Evolutionary conservation across 1,140 invertebrate species (phyloP), one percentile per base, ranked within the genome.

Genomic region (Mya arenaria): DNA sequence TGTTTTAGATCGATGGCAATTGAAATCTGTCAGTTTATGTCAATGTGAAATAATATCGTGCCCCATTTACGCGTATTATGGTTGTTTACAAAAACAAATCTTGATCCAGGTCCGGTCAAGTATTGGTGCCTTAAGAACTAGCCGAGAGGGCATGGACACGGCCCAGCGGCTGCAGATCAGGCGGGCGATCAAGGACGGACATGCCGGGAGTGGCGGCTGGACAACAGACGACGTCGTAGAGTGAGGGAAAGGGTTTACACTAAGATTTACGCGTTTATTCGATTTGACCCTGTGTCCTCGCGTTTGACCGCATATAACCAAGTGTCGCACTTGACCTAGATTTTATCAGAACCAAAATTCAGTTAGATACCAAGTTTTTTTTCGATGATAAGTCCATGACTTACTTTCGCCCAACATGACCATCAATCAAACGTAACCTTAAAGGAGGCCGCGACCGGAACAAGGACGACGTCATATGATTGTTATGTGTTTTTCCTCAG

Each of bases 61-160:
- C n/a, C n/a, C n/a, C 44, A 13, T n/a, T n/a, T n/a, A n/a, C n/a
- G n/a, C n/a, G n/a, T n/a, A n/a, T n/a, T 71, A 34, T 28, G 37
- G 15, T n/a, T 28, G 32, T 71, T 25, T 10, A 52, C 37, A 52
- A 30, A 5, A 34, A n/a, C 37, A 34, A 4, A 4, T 52, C 39
- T 71, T 71, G 48, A 4, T 41, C 15, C 15, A 74, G 71, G 19
- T 74, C 8, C 6, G 30, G 52, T 15, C 28, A 19, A 41, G 52
- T 60, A 34, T 74, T 15, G 34, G 19, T 8, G 60, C 52, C n/a
- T 41, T 74, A 19, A 30, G 39, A 10, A 56, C 37, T 32, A 58
- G 39, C 28, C 52, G 52, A 39, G 48, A 60, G 28, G 19, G 15
- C 34, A 74, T 74, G 71, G 60, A 23, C n/a, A 52, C 52, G 39